Evolutionary conservation across 2,888 invertebrate species (phyloP), one percentile per base, ranked within the genome.

Genomic region (Lucinisca nassula): DNA sequence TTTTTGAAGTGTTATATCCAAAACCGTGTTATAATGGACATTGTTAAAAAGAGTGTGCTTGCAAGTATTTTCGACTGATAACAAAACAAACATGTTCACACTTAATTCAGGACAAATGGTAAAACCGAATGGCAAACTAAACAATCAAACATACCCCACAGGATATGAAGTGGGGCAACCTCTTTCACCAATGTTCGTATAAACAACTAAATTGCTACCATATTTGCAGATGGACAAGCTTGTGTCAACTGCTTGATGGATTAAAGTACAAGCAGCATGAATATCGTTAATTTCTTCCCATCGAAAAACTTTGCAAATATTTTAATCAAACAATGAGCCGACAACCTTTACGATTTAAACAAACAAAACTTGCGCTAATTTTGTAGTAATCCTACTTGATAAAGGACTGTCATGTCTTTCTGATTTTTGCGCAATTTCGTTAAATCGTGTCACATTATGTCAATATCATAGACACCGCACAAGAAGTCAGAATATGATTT

Each of bases 381-480:
- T 90, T 75, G 79, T 78, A 80, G 76, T 90, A 87, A 90, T 89
- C 89, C 87, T 45, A 83, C 85, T 84, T 83, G 78, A 80, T 83
- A 80, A 74, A 45, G 80, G 75, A 75, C 82, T 49, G 87, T 85
- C 89, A 89, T 85, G 87, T 79, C 74, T 74, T 74, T 45, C n/a
- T 35, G 45, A 49, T 40, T 49, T 45, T 40, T 21, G 40, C 27
- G 74, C 49, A 74, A 45, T 45, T 24, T 40, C 45, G 74, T 74
- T 74, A 67, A 67, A 67, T 67, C 67, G 24, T 67, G 67, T 67
- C 67, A 67, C 67, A 67, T 32, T 17, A 67, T 67, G 67, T 67
- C 32, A 67, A 67, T 67, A 67, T 67, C 21, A 17, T 17, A 67
- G 67, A 32, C 67, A 32, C 17, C 67, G 35, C 32, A 35, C 32